Percentiles rank a stretch among this genome's conserved stretches.
Conservation (phyloP, 2,797 vertebrate genomes). For the Eulemur albifrons region DNA sequence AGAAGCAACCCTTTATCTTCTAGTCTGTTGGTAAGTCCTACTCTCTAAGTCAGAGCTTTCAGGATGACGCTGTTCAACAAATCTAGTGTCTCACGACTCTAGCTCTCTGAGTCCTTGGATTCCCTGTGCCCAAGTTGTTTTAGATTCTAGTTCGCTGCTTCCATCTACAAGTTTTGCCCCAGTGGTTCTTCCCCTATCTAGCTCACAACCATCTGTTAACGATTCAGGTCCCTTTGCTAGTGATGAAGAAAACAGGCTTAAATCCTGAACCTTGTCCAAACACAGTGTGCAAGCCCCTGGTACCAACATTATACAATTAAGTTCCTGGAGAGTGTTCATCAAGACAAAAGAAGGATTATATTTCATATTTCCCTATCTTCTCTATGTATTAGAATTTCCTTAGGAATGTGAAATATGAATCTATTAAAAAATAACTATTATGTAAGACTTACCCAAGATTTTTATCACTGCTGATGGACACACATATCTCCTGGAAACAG, state of each 20-base stretch:
- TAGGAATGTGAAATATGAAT: background rate
- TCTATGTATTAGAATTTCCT: background rate
- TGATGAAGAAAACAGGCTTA: background rate
- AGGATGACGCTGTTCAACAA: background rate
- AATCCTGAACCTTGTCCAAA: background rate
- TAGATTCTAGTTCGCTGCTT: background rate
- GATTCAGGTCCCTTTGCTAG: background rate
- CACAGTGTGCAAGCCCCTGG: background rate
- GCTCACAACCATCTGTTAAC: background rate
- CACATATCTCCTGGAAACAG: conserved; percentile 94
- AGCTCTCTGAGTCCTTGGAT: background rate
- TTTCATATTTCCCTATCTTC: background rate
- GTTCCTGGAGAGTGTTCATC: background rate
- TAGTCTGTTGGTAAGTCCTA: background rate
- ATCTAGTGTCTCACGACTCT: background rate
- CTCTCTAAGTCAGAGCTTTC: background rate
- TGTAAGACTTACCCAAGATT: conserved; percentile 89
- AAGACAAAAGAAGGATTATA: background rate
- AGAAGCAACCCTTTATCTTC: background rate
- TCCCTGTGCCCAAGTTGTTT: background rate
- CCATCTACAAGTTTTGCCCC: background rate
- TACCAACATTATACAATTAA: background rate
- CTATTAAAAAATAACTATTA: background rate
- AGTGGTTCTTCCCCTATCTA: background rate
- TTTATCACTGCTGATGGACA: conserved; percentile 91